These are phyloP conservation scores for Trogon melanurus DNA, from an alignment of 2,113 vertebrate species.

Conservation along the genomic window DNA sequence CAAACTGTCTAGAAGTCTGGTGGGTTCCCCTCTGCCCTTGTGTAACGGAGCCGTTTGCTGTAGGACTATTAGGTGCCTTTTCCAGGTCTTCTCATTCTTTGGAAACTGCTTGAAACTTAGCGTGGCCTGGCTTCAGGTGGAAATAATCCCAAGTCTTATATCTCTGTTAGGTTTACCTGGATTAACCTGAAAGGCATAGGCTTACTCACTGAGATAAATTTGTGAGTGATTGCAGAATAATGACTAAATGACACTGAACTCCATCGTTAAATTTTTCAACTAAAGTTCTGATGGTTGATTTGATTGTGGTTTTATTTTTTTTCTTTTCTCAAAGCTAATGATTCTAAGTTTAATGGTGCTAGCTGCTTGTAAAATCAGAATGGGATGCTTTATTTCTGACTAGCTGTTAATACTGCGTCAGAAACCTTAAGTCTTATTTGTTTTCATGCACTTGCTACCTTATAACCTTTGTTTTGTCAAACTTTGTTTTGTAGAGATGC, in stretches of 20 bases:
- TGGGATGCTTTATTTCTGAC: not conserved
- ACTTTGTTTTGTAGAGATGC: not conserved
- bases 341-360: not conserved
- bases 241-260: not conserved
- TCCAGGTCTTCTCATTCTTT: not conserved
- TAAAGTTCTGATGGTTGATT: not conserved
- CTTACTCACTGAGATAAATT: not conserved
- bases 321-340: not conserved
- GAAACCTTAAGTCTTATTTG: not conserved
- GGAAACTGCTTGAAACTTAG: not conserved
- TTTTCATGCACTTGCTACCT: not conserved
- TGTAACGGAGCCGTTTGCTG: fast-evolving
- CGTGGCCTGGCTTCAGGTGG: not conserved
- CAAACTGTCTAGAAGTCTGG: not conserved
- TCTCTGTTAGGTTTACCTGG: not conserved
- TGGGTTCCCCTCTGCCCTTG: not conserved
- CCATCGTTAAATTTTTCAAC: not conserved
- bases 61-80: not conserved
- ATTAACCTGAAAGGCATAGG: not conserved
- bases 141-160: not conserved
- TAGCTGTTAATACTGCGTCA: not conserved
- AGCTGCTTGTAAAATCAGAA: not conserved
- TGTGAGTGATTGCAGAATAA: not conserved
- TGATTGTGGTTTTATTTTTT: not conserved
- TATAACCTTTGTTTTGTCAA: not conserved